A percentile compares a stretch with the other conserved stretches of the same genome.
phyloP scores from a whole-genome alignment of 2,113 vertebrate genomes.

The Pelodiscus sinensis region DNA sequence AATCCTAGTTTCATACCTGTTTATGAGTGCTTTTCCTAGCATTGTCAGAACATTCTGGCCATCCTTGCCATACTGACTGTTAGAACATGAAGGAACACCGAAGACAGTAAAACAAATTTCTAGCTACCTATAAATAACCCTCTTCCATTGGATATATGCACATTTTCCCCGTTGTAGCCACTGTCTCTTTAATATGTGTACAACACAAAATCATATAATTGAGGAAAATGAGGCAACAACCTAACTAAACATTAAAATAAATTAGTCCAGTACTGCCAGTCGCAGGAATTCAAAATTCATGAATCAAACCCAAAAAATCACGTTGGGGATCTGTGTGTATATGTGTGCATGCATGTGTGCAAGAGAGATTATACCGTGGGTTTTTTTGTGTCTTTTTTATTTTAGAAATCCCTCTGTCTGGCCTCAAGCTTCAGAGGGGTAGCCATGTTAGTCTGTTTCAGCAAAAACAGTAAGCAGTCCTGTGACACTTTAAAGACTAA shows the following conservation, averaged over 20 bases:
- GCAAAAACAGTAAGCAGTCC: too few relatives aligned
- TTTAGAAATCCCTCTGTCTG: too few relatives aligned
- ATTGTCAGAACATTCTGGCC: background rate
- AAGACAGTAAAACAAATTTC: background rate
- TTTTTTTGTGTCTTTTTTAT: too few relatives aligned
- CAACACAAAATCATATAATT: background rate
- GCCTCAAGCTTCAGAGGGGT: too few relatives aligned
- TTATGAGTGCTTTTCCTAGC: background rate
- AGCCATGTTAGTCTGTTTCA: too few relatives aligned
- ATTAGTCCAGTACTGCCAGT: background rate
- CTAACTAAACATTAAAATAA: background rate
- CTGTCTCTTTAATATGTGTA: rapidly evolving
- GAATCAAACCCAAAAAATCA: too few relatives aligned
- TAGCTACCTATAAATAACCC: background rate
- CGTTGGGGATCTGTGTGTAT: too few relatives aligned
- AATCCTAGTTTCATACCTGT: background rate
- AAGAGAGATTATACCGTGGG: too few relatives aligned
- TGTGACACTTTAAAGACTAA: too few relatives aligned
- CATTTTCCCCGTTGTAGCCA: background rate
- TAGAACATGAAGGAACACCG: background rate
- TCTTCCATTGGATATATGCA: background rate
- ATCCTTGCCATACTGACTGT: too few relatives aligned
- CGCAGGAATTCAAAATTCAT: too few relatives aligned
- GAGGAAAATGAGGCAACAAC: background rate
- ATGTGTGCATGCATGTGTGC: too few relatives aligned